phyloP scores from a whole-genome alignment of 2,113 vertebrate species.

The Cricetomys ansorgei region DNA sequence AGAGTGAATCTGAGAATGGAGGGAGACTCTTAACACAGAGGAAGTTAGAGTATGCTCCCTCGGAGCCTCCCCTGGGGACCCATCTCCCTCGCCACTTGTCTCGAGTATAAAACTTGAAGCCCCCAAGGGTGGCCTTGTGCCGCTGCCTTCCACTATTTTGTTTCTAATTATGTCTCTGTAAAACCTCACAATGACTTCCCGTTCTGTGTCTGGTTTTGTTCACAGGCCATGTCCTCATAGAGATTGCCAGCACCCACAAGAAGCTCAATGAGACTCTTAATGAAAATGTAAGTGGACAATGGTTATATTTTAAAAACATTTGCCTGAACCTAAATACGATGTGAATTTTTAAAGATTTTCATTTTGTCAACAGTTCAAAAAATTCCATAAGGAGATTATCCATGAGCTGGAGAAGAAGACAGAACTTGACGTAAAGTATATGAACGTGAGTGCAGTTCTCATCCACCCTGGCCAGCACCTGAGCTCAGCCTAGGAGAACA shows the following conservation, averaged over 20 bases:
- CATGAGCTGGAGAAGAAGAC: constrained; percentile 97
- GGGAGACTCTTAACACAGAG: not conserved
- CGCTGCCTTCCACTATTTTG: not conserved
- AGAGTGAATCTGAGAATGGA: not conserved
- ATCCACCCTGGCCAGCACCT: not conserved
- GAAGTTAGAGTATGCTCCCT: not conserved
- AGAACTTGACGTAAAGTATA: constrained; percentile 97
- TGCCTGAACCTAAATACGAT: constrained; percentile 44
- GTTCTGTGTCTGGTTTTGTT: not conserved
- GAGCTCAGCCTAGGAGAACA: not conserved
- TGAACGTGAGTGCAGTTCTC: constrained; percentile 91
- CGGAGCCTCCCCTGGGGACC: fast-evolving
- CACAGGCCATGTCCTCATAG: constrained; percentile 94
- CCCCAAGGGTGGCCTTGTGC: not conserved
- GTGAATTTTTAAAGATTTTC: not conserved
- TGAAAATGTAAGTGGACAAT: constrained; percentile 91
- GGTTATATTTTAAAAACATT: constrained; percentile 27
- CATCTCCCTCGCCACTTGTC: fast-evolving
- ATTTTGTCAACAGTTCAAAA: constrained; percentile 91
- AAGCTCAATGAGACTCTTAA: constrained; percentile 94
- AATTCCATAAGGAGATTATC: constrained; percentile 95
- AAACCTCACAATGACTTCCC: fast-evolving
- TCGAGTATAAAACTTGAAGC: not conserved
- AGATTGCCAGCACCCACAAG: constrained; percentile 94
- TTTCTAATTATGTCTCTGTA: not conserved